These are phyloP conservation scores for Mylabris sibirica DNA, from an alignment of 2,888 invertebrate genomes.

Conservation along the genomic window DNA sequence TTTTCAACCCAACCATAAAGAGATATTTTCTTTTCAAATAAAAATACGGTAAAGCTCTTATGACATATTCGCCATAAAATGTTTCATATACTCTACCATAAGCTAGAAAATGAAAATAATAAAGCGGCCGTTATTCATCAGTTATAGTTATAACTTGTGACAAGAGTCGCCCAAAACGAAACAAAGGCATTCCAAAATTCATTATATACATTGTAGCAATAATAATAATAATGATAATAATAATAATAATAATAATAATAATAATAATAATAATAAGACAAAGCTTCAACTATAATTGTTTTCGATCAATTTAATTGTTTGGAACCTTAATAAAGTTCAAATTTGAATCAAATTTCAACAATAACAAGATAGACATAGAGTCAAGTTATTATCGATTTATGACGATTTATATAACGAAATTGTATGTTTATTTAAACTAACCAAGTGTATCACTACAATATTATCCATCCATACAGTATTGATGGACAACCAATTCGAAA, in stretches of 20 bases:
- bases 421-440: not conserved
- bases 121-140: slow-evolving; percentile 47
- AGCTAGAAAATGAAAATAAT: slow-evolving; percentile 52
- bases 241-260: not conserved
- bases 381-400: not conserved
- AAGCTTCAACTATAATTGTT: not conserved
- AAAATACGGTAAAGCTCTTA: slow-evolving; percentile 43
- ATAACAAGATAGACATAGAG: not conserved
- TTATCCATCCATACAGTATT: not conserved
- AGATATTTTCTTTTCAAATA: slow-evolving; percentile 40
- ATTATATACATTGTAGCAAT: not conserved
- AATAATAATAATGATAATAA: not conserved
- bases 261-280: not conserved
- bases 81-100: slow-evolving; percentile 47
- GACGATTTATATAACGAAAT: not conserved
- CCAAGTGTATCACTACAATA: not conserved
- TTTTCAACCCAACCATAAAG: slow-evolving; percentile 40
- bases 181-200: not conserved
- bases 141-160: slow-evolving; percentile 40
- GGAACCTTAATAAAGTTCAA: not conserved
- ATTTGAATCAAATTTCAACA: not conserved
- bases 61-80: slow-evolving; percentile 48
- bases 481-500: not conserved
- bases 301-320: not conserved
- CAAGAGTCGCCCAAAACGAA: not conserved